Evolutionary conservation across 2,797 vertebrate genomes (phyloP), one percentile per base, ranked within the genome.

Genomic region (Passerculus sandwichensis): DNA sequence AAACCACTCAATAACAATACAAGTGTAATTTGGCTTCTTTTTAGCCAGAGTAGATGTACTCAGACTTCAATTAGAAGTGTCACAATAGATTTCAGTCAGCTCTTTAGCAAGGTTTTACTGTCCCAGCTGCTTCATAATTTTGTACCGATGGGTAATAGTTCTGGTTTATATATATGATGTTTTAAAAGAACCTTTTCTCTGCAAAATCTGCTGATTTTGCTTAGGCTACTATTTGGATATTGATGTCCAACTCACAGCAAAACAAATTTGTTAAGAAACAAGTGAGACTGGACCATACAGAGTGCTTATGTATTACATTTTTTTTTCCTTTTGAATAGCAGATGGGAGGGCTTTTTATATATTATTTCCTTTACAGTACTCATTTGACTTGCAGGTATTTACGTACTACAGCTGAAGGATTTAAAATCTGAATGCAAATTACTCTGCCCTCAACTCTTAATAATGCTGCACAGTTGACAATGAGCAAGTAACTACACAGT

Each of bases 351-450:
- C 4, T 22, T 50, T 54, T 32, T 23, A 5, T 22, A 7, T 15
- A 19, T 50, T 61, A 62, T 21, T 91, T 88, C 13, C 38, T 71
- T 80, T 83, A 54, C 7, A n/a, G 27, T 54, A 21, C 5, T 89
- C 26, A 20, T 87, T 73, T 94, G 18, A n/a, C 14, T 85, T 6
- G 2, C 67, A 70, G 34, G 11, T 85, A 19, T 22, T 60, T 85
- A 16, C 9, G 8, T 48, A 32, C 21, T 70, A 7, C 8, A 66
- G 36, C 22, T 59, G 64, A 79, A 85, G 23, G 10, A 44, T 75
- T 91, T 92, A 65, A 90, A 83, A 89, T 50, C 53, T 51, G 15
- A 36, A 34, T 30, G 13, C 29, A 72, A 51, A 80, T 59, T 61
- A n/a, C 30, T 14, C 2, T 65, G 23, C n/a, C 48, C 38, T 62